A percentile compares a stretch with the other conserved stretches of the same genome.
Evolutionary conservation across 2,797 vertebrate genomes (phyloP).

Genomic region (Oreonectes daqikongensis): DNA sequence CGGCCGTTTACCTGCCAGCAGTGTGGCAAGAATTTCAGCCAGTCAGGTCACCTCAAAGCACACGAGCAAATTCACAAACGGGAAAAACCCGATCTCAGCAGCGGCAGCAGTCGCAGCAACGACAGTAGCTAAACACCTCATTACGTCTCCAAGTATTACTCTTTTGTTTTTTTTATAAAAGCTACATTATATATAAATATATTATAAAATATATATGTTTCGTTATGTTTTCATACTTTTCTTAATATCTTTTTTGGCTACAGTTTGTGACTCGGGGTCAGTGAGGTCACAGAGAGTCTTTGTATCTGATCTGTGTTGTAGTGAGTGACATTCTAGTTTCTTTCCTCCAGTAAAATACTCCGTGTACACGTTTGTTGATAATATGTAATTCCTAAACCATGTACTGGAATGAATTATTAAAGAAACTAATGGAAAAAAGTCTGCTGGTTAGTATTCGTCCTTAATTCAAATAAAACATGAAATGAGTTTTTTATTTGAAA

Average conservation of each 20-base stretch:
- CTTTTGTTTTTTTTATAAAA: slow-evolving; percentile 66
- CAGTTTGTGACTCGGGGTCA: slow-evolving; percentile 38
- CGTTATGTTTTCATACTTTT: slow-evolving; percentile 73
- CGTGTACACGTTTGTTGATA: slow-evolving; percentile 75
- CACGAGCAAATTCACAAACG: slow-evolving; percentile 82
- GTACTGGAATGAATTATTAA: slow-evolving; percentile 79
- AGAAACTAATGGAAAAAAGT: slow-evolving; percentile 71
- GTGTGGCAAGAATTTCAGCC: slow-evolving; percentile 79
- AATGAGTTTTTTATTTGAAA: background rate
- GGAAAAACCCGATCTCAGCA: slow-evolving; percentile 68
- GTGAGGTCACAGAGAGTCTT: slow-evolving; percentile 55
- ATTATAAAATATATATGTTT: slow-evolving; percentile 62
- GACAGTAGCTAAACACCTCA: slow-evolving; percentile 74
- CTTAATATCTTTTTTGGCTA: slow-evolving; percentile 64
- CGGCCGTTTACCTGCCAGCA: slow-evolving; percentile 74
- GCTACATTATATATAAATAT: slow-evolving; percentile 62
- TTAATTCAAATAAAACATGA: background rate
- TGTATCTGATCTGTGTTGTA: slow-evolving; percentile 62
- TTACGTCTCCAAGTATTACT: slow-evolving; percentile 77
- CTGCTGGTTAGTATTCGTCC: slow-evolving; percentile 19
- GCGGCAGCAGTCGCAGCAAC: slow-evolving; percentile 67
- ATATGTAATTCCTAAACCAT: slow-evolving; percentile 74
- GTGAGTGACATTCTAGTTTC: slow-evolving; percentile 59
- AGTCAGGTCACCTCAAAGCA: slow-evolving; percentile 81
- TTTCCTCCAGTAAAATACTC: slow-evolving; percentile 67